Base-by-base conservation (phyloP, 2,888 invertebrate species). In the Trachelus troglodyta region DNA sequence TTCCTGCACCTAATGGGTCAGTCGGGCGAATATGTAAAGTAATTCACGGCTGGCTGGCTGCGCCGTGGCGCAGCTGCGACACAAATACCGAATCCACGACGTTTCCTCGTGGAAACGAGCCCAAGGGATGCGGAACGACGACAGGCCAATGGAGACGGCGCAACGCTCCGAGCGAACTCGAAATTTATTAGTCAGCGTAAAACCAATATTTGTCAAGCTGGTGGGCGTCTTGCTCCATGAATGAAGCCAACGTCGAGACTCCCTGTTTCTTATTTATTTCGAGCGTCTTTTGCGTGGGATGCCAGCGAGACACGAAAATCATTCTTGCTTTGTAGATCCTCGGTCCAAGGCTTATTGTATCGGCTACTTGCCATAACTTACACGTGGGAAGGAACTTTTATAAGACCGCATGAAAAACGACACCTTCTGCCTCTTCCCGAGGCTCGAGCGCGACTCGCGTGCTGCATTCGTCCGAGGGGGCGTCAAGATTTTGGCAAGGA, bases 121-220 rank as follows among this genome's bases (percentile, higher is more conserved):
- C 56, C 56, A 56, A 23, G 23, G 56, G 56, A 56, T 23, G 23
- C 56, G 56, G 56, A 56, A 23, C 56, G 23, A 23, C 23, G 23
- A 56, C 40, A 56, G 40, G 23, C 40, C 1, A 6, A 23, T 56
- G 40, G 23, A 23, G 40, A 23, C 23, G 23, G 23, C 23, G 23
- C 15, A 23, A 6, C 23, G 56, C 56, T 23, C 56, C 23, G 9
- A 23, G 23, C 6, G 23, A 56, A 34, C 71, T 12, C 4, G 0
- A 34, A 71, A 71, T 71, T 71, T 71, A 71, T 71, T 31, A 71
- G 56, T 56, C n/a, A 30, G 4, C 71, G 33, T 34, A 71, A 34
- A 71, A 71, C 12, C 71, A 71, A 71, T 71, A 71, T 71, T 71
- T 71, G 71, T 71, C 71, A 71, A 71, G 71, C 71, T 12, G 33